phyloP scores from a whole-genome alignment of 2,113 vertebrate genomes.

The Alligator mississippiensis region DNA sequence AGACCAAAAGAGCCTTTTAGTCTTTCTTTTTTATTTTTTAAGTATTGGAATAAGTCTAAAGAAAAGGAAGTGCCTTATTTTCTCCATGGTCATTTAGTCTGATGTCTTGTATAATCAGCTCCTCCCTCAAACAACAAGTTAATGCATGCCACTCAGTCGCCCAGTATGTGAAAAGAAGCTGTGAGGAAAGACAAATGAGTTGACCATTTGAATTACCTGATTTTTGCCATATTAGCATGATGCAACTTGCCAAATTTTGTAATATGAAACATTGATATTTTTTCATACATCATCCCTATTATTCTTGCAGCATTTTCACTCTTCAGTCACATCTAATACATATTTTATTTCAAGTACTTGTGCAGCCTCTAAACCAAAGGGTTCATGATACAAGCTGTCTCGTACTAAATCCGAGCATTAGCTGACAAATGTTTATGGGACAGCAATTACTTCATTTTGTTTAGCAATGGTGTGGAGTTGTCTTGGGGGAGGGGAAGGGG shows the following conservation, averaged over 20 bases:
- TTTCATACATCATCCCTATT: conserved; percentile 68
- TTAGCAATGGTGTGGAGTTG: conserved; percentile 49
- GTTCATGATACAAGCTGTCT: conserved; percentile 68
- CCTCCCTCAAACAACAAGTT: conserved; percentile 81
- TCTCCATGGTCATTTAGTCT: conserved; percentile 89
- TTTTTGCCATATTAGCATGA: conserved; percentile 78
- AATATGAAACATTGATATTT: conserved; percentile 73
- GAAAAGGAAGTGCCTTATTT: conserved; percentile 95
- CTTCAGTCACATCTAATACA: conserved; percentile 58
- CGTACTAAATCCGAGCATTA: conserved; percentile 45
- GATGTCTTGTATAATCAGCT: conserved; percentile 84
- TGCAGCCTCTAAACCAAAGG: conserved; percentile 73
- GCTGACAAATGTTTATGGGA: conserved; percentile 65
- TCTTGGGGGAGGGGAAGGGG: conserved; percentile 28
- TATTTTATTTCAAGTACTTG: conserved; percentile 48
- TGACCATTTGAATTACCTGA: conserved; percentile 77
- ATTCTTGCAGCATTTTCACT: conserved; percentile 69
- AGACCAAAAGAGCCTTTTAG: conserved; percentile 93
- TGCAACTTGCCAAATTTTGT: conserved; percentile 78
- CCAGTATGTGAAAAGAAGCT: conserved; percentile 79
- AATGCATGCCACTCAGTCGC: conserved; percentile 79
- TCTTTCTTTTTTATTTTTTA: conserved; percentile 87
- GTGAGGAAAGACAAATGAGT: conserved; percentile 78
- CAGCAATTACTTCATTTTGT: conserved; percentile 44
- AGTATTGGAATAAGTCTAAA: conserved; percentile 91